phyloP scores from a whole-genome alignment of 92 coral and sea anemone genomes.

The Umimayanthus kanabou region DNA sequence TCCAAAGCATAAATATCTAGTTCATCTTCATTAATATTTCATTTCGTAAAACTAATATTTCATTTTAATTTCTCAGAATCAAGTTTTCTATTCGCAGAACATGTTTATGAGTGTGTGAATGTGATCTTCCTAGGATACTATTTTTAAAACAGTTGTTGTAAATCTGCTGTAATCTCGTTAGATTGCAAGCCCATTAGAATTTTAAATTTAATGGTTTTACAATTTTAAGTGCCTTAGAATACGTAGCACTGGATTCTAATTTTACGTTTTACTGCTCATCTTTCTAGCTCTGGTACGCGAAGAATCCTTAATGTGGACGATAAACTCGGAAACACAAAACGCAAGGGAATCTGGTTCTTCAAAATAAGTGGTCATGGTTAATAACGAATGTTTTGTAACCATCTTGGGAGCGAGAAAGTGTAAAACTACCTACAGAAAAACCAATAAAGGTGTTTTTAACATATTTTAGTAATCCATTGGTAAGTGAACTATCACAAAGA shows the following conservation, averaged over 20 bases:
- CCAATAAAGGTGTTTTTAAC: neutral
- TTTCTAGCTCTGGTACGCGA: slow-evolving; percentile 9
- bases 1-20: too few species aligned
- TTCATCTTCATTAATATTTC: too few species aligned
- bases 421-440: too few species aligned
- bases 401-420: neutral
- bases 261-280: neutral
- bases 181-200: too few species aligned
- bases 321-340: slow-evolving; percentile 15
- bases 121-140: too few species aligned
- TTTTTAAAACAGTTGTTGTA: too few species aligned
- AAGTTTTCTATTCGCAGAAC: too few species aligned
- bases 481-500: neutral
- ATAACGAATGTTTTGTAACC: neutral
- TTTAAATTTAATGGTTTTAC: neutral
- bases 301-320: neutral
- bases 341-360: slow-evolving; percentile 7
- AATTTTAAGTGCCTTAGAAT: neutral
- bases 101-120: too few species aligned
- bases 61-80: too few species aligned
- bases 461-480: neutral
- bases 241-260: neutral
- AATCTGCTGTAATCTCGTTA: too few species aligned
- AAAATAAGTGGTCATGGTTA: neutral
- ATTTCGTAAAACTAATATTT: too few species aligned